Conservation (phyloP, 2,797 vertebrate genomes). For the Trematomus bernacchii region DNA sequence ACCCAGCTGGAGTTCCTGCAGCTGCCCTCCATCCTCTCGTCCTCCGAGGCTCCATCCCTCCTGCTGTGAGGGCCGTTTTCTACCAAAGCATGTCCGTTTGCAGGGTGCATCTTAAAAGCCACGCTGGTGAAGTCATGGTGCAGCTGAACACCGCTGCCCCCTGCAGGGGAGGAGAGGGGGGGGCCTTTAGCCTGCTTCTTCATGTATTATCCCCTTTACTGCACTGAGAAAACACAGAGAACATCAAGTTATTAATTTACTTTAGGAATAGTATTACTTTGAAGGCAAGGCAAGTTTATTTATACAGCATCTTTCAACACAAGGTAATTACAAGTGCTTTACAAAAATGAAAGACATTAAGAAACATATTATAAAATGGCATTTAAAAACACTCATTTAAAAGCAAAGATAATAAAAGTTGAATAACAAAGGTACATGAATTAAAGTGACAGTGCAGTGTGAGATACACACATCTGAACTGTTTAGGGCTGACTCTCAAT, state of each 20-base stretch:
- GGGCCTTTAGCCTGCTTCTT: conserved; percentile 87
- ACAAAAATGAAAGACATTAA: no score
- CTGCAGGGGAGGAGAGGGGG: conserved; percentile 88
- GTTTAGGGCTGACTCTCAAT: no score
- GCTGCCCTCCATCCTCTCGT: conserved; percentile 69
- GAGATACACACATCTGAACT: no score
- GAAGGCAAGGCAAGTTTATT: neutral
- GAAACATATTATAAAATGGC: no score
- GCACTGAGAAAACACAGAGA: conserved; percentile 41
- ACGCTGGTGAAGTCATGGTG: conserved; percentile 91
- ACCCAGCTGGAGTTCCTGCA: conserved; percentile 50
- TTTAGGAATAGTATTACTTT: no score
- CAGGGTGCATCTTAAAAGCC: conserved; percentile 88
- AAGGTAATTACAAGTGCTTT: no score
- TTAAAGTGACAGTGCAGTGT: no score
- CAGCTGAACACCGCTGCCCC: conserved; percentile 89
- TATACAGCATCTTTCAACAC: no score
- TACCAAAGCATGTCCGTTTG: conserved; percentile 81
- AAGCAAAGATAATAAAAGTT: no score
- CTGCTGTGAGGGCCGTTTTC: conserved; percentile 86
- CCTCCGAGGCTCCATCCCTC: conserved; percentile 81
- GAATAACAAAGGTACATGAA: no score
- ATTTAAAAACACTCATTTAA: no score
- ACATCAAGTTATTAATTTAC: neutral
- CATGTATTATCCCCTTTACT: conserved; percentile 86